Evolutionary conservation across 2,888 invertebrate genomes (phyloP), one percentile per base, ranked within the genome.

Genomic region (Ochropleura leucogaster): DNA sequence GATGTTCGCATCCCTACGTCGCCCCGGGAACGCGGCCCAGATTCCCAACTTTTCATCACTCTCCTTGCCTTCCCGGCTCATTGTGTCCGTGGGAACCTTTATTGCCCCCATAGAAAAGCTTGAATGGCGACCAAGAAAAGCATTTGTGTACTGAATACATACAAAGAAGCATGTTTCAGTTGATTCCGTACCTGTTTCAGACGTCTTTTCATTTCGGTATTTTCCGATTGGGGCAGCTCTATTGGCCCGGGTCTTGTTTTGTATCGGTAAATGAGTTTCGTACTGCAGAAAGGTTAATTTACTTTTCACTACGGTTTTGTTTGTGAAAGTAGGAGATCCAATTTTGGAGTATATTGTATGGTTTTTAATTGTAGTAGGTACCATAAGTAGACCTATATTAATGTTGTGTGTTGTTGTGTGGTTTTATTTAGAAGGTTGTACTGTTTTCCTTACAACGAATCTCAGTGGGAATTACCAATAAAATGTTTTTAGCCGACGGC

Each of bases 51-150:
- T 96, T 96, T 95, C 96, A 96, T 95, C 95, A 93, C 92, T 92
- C 94, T 93, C 94, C 94, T 95, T 93, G 93, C 95, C 94, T 94
- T 93, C 93, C 92, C 91, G 89, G 90, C 92, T 88, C 92, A 96
- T 96, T 96, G 96, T 96, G 96, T 94, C 94, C 95, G 95, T 94
- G 95, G 93, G 94, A 96, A 95, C 96, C 96, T 96, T 96, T 96
- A 96, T 96, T 96, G 93, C 95, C 95, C 90, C 94, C 92, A 95
- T 96, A 95, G 95, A 96, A 96, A 96, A 91, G 94, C 90, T 92
- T 96, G 96, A 96, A 96, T 94, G 94, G 92, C 89, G 88, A 89
- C 93, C 93, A 96, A 95, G 96, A 96, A 96, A 96, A 95, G 95
- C 95, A 94, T 95, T 96, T 96, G 96, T 96, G 95, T 90, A 92